A percentile compares a stretch with the other conserved stretches of the same genome.
Evolutionary conservation across 2,888 invertebrate species (phyloP).

Genomic region (Drosophila ochracea): DNA sequence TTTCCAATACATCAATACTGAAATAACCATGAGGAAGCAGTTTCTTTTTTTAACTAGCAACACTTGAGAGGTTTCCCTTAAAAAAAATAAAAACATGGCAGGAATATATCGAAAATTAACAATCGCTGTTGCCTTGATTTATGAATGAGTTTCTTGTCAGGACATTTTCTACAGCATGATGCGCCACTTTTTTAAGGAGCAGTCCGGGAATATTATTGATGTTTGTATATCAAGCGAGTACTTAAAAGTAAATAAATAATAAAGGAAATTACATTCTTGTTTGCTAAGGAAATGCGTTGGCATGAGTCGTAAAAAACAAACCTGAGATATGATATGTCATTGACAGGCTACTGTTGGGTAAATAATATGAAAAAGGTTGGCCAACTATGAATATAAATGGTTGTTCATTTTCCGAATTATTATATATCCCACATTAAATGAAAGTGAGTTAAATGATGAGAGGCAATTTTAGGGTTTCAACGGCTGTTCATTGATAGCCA

Average conservation of each 20-base stretch:
- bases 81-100: conserved; percentile 31
- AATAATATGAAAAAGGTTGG: conserved; percentile 32
- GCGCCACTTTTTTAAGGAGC: conserved; percentile 45
- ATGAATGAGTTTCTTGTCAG: conserved; percentile 73
- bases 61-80: conserved; percentile 62
- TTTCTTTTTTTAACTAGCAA: conserved; percentile 37
- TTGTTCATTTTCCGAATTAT: background rate
- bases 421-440: background rate
- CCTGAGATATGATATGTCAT: conserved; percentile 50
- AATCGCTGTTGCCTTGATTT: conserved; percentile 70
- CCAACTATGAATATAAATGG: conserved; percentile 4
- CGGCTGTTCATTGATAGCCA: conserved; percentile 2
- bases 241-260: conserved; percentile 76
- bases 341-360: conserved; percentile 57
- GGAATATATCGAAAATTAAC: conserved; percentile 65
- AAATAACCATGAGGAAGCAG: conserved; percentile 76
- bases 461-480: background rate
- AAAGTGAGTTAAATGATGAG: background rate
- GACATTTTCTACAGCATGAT: conserved; percentile 60
- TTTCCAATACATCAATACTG: conserved; percentile 56
- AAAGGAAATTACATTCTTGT: conserved; percentile 62
- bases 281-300: conserved; percentile 41
- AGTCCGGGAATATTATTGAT: conserved; percentile 1
- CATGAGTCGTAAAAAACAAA: conserved; percentile 53
- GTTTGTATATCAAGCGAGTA: conserved; percentile 36